These are phyloP conservation scores for Eilema caniola DNA, from an alignment of 2,888 invertebrate genomes.

Conservation along the genomic window DNA sequence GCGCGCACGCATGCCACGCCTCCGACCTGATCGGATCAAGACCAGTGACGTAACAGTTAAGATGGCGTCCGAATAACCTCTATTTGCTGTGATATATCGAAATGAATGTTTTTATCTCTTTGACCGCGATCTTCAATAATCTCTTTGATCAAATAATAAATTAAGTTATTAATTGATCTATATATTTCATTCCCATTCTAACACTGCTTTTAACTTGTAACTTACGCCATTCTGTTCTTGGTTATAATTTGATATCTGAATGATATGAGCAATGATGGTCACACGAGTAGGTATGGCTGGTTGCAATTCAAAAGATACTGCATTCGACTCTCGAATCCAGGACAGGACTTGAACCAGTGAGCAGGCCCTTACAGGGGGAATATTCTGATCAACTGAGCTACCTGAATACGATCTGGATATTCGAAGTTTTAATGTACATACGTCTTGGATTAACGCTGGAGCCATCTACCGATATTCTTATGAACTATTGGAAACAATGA, in stretches of 20 bases:
- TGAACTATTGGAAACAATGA: too few relatives aligned
- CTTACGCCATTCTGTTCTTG: background rate
- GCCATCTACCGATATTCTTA: too few relatives aligned
- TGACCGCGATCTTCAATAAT: slow-evolving; percentile 27
- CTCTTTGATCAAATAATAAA: slow-evolving; percentile 35
- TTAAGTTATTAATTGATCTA: slow-evolving; percentile 33
- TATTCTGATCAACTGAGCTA: too few relatives aligned
- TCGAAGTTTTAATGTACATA: too few relatives aligned
- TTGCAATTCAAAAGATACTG: too few relatives aligned
- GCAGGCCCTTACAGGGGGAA: too few relatives aligned
- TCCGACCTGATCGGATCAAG: slow-evolving; percentile 45
- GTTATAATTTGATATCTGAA: background rate
- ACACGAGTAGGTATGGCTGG: too few relatives aligned
- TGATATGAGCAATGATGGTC: too few relatives aligned
- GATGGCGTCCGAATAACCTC: slow-evolving; percentile 59
- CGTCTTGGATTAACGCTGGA: too few relatives aligned
- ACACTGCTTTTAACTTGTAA: background rate
- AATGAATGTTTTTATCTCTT: slow-evolving; percentile 48
- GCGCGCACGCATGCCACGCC: slow-evolving; percentile 65
- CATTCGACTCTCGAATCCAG: too few relatives aligned
- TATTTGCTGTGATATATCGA: slow-evolving; percentile 52
- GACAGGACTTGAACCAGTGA: too few relatives aligned
- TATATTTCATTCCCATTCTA: slow-evolving; percentile 15
- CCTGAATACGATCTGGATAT: too few relatives aligned
- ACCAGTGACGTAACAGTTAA: slow-evolving; percentile 50